phyloP scores from a whole-genome alignment of 2,797 vertebrate genomes.

The Parotocinclus haroldoi region DNA sequence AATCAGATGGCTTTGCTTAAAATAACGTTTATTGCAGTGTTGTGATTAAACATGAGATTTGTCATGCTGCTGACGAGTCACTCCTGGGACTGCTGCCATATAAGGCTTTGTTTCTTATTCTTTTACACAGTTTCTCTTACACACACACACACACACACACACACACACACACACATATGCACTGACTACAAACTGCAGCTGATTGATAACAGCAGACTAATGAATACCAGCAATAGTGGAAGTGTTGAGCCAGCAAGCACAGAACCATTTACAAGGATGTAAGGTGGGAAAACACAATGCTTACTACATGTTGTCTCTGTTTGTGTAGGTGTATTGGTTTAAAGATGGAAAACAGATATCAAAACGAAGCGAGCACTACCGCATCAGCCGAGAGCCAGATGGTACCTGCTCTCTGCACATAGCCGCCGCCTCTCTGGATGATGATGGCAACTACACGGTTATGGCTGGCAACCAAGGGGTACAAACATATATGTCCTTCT shows the following conservation, averaged over 20 bases:
- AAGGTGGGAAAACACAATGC: constrained; percentile 4
- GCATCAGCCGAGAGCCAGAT: constrained; percentile 83
- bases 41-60: constrained; percentile 20
- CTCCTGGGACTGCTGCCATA: constrained; percentile 34
- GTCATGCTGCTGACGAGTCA: constrained; percentile 16
- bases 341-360: constrained; percentile 99
- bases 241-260: too few relatives aligned
- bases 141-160: constrained; percentile 10
- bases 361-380: constrained; percentile 91
- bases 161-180: constrained; percentile 7
- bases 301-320: constrained; percentile 21
- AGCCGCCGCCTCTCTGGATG: constrained; percentile 84
- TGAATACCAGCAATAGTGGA: constrained; percentile 1
- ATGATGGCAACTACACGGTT: constrained; percentile 96
- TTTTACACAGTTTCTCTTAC: constrained; percentile 1
- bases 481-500: constrained; percentile 18
- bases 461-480: constrained; percentile 94
- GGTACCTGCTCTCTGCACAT: constrained; percentile 90
- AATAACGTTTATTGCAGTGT: neutral
- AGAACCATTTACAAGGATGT: neutral
- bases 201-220: constrained; percentile 53
- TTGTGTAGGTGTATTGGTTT: constrained; percentile 92
- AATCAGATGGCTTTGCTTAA: too few relatives aligned
- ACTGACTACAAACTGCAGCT: constrained; percentile 43
- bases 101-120: constrained; percentile 32